Percentiles rank a stretch among this genome's conserved stretches.
Conservation (phyloP, 2,797 vertebrate genomes). For the Chaunax sp. region DNA sequence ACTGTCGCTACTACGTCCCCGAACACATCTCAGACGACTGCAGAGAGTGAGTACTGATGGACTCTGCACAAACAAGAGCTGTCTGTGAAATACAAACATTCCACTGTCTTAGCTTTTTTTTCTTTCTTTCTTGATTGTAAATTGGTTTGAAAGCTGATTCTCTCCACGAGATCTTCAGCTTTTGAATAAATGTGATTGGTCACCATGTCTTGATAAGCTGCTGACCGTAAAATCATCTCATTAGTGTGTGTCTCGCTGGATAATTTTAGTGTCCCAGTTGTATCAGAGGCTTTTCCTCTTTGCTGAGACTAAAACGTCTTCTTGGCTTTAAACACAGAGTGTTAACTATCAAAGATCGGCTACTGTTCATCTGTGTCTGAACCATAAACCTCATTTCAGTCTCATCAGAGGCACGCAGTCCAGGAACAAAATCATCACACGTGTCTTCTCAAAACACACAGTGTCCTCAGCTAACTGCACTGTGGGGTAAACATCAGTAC, state of each 20-base stretch:
- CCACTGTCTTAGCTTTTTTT: background rate
- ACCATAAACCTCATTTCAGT: background rate
- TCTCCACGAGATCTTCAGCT: slow-evolving; percentile 2
- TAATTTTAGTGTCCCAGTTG: slow-evolving; percentile 48
- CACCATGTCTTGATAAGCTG: slow-evolving; percentile 19
- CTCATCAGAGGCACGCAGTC: background rate
- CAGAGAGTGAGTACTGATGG: slow-evolving; percentile 89
- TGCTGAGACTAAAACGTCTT: slow-evolving; percentile 5
- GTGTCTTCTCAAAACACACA: slow-evolving; percentile 27
- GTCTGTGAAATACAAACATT: background rate
- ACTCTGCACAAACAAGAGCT: too few relatives aligned
- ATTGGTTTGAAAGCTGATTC: background rate
- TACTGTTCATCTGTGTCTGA: background rate
- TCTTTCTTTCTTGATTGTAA: background rate
- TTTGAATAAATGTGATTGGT: slow-evolving; percentile 11
- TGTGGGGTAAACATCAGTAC: background rate
- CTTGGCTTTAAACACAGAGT: background rate
- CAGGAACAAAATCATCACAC: slow-evolving; percentile 23
- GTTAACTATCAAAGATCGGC: background rate
- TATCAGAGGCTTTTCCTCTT: background rate
- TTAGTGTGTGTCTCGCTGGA: slow-evolving; percentile 50
- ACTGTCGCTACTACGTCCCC: slow-evolving; percentile 94
- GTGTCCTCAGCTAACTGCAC: background rate
- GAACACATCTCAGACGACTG: slow-evolving; percentile 91
- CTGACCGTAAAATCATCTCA: slow-evolving; percentile 57